Percentiles rank a stretch among this genome's conserved stretches.
These are phyloP conservation scores for Drosophila lacteicornis DNA, from an alignment of 1,140 invertebrate species.

Conservation along the genomic window DNA sequence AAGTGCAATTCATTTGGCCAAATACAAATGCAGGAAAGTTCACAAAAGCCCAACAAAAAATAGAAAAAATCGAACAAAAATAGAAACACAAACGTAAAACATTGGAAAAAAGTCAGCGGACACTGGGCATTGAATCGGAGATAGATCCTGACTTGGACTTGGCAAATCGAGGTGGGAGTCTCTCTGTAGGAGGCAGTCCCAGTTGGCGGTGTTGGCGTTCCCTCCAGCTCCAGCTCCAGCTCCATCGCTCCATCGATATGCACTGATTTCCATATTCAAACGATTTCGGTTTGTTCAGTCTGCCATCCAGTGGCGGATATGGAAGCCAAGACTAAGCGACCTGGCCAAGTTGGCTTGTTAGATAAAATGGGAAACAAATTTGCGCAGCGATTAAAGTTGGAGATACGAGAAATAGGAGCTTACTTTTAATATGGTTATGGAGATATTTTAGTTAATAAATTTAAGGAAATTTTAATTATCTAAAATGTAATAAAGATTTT, in stretches of 20 bases:
- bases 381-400: constrained; percentile 26
- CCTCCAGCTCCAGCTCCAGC: constrained; percentile 19
- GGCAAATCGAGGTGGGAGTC: constrained; percentile 28
- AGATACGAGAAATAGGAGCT: constrained; percentile 7
- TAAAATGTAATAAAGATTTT: not conserved
- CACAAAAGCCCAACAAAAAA: constrained; percentile 34
- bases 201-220: constrained; percentile 31
- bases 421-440: not conserved
- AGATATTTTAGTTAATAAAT: not conserved
- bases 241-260: constrained; percentile 33
- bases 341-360: constrained; percentile 32
- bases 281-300: constrained; percentile 40
- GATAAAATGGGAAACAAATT: constrained; percentile 46
- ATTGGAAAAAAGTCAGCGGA: constrained; percentile 28
- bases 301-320: constrained; percentile 33
- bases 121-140: constrained; percentile 42
- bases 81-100: constrained; percentile 20
- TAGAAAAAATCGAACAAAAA: constrained; percentile 1
- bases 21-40: constrained; percentile 50
- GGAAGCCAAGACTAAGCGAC: constrained; percentile 15
- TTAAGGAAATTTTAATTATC: too few relatives aligned
- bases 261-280: constrained; percentile 54
- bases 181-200: constrained; percentile 12
- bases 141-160: constrained; percentile 33
- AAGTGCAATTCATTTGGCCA: constrained; percentile 60